Base-by-base conservation (phyloP, 2,888 invertebrate genomes). In the Stenodera caucasica region DNA sequence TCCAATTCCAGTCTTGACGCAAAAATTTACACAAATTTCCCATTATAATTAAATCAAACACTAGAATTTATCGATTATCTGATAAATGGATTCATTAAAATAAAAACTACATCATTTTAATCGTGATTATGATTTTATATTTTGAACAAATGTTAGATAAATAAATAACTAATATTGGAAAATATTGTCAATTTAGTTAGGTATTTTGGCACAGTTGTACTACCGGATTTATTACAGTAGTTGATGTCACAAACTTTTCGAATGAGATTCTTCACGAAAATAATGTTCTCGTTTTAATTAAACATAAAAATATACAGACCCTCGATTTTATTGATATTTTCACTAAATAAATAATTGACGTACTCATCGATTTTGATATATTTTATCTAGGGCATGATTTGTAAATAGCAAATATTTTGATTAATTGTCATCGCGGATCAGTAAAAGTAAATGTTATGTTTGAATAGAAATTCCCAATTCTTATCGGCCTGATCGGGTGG, bases 401-500 rank as follows among this genome's bases (percentile, higher is more conserved):
- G 26, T 26, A 26, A 26, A 26, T 26, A 26, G 5, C 26, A 26
- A 26, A n/a, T n/a, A n/a, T n/a, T 26, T 26, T 26, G 37, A 37
- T 40, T 40, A 18, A 40, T 40, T 40, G 11, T 11, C 3, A 40
- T 18, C 18, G 9, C 2, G 15, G 14, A 15, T n/a, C n/a, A 23
- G 21, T 45, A 12, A 45, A 45, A 45, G 21, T 45, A 18, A 9
- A 18, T 18, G 9, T 15, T 21, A 53, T 26, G 49, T 51, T 51
- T 54, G 45, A 52, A 29, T 51, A 30, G 45, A 58, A 55, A 23
- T 45, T 58, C 53, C 58, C 56, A 53, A 37, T 59, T 45, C 58
- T 55, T 52, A 56, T 55, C 49, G 55, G 51, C 7, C 14, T 32
- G 55, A 49, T 59, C 58, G 62, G 59, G 49, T 53, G 56, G 56